Conservation (phyloP, 1,140 invertebrate species). For the Dendrolimus punctatus region DNA sequence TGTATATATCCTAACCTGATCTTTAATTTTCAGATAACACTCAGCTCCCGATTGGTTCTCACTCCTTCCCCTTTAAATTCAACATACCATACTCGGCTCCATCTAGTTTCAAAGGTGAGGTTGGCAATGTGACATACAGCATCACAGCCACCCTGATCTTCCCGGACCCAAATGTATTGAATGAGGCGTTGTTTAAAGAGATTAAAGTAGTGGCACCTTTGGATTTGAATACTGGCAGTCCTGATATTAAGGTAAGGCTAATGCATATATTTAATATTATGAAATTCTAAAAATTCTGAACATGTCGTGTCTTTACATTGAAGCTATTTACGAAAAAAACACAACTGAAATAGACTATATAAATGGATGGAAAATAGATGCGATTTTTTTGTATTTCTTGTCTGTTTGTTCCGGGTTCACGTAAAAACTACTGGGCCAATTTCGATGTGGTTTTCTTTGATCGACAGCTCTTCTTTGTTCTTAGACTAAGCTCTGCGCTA, state of each 20-base stretch:
- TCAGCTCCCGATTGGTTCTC: conserved; percentile 68
- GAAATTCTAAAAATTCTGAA: too few species aligned
- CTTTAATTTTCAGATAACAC: conserved; percentile 21
- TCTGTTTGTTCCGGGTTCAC: too few species aligned
- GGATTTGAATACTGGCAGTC: conserved; percentile 76
- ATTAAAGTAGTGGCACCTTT: conserved; percentile 81
- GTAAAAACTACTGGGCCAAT: too few species aligned
- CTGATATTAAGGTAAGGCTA: conserved; percentile 27
- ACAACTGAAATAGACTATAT: too few species aligned
- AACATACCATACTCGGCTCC: conserved; percentile 73
- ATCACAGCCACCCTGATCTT: conserved; percentile 69
- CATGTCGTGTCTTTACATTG: too few species aligned
- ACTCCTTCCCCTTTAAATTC: conserved; percentile 73
- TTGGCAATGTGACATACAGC: conserved; percentile 77
- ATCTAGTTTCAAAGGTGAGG: conserved; percentile 81
- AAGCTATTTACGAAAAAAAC: too few species aligned
- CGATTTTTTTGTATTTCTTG: too few species aligned
- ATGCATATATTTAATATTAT: too few species aligned
- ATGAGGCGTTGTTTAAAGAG: conserved; percentile 74
- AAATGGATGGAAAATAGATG: too few species aligned
- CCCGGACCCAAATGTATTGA: conserved; percentile 22
- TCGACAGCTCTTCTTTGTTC: too few species aligned
- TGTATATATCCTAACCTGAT: background rate
- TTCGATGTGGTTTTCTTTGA: too few species aligned
- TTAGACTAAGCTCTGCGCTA: too few species aligned